Base-by-base conservation (phyloP, 2,113 vertebrate species). In the Cebidichthys violaceus region DNA sequence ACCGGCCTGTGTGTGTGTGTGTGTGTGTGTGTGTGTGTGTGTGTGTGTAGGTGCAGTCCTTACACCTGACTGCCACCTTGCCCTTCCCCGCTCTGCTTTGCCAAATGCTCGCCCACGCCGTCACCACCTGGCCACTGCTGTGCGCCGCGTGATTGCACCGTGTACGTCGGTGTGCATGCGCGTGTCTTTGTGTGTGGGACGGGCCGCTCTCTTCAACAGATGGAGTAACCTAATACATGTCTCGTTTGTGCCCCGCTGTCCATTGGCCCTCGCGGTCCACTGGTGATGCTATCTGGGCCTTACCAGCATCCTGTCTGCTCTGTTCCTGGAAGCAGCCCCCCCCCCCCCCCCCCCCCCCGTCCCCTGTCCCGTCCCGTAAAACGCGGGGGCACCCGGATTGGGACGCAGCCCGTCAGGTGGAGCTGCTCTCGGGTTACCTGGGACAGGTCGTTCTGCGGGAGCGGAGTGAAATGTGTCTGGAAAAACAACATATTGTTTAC, bases 221-320 rank as follows among this genome's bases (percentile, higher is more conserved):
- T 94, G 93, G 91, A 91, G 94, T 92, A 95, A 95, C 92, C 89
- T 90, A 93, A 95, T 94, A 92, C 93, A 84, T 50, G 83, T 92
- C 88, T 94, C 87, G 92, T 93, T 88, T 86, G 88, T 86, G 84
- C 75, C 88, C 92, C 3, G 88, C 89, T 90, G 91, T 90, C 90
- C 91, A 76, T 83, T 88, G 87, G 85, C 90, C 86, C 84, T 87
- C 88, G 75, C 72, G 90, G 90, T 86, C 90, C 35, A 76, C 75
- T 86, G 84, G 83, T 86, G 92, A 95, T 95, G 88, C 81, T 94
- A 92, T 95, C 92, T 89, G 73, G 77, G 78, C 73, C 79, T 94
- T 94, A 94, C 94, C 91, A 94, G 93, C 92, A 94, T 89, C 88
- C 89, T 77, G 85, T 83, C 89, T 88, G 86, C 86, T 87, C 71